These are phyloP conservation scores for Climacteris rufus DNA, from an alignment of 2,113 vertebrate species.

Conservation along the genomic window DNA sequence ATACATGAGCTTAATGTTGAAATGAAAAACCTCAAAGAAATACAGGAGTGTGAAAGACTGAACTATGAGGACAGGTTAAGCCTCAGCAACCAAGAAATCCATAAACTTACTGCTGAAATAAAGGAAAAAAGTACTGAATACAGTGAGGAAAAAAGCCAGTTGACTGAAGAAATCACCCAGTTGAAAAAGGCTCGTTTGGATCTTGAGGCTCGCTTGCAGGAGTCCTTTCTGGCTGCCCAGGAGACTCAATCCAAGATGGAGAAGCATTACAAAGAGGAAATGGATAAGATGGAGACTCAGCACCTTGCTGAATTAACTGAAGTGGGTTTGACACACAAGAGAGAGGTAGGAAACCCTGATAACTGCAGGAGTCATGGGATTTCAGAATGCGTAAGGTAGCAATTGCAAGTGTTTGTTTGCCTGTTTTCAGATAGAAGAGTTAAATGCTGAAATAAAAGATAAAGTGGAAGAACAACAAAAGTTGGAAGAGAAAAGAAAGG, in stretches of 20 bases:
- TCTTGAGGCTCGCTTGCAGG: slow-evolving; percentile 50
- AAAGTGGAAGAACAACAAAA: slow-evolving; percentile 46
- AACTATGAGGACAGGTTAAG: slow-evolving; percentile 74
- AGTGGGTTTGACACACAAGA: background rate
- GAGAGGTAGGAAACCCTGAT: background rate
- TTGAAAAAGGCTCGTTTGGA: slow-evolving; percentile 50
- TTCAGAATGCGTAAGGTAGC: background rate
- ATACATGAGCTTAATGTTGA: slow-evolving; percentile 66
- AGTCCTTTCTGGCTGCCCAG: slow-evolving; percentile 41
- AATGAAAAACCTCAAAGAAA: slow-evolving; percentile 69
- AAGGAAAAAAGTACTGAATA: slow-evolving; percentile 72
- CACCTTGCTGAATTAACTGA: slow-evolving; percentile 61
- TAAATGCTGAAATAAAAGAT: slow-evolving; percentile 61
- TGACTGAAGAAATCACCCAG: slow-evolving; percentile 52
- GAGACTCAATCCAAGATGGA: slow-evolving; percentile 42
- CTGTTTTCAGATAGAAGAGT: slow-evolving; percentile 68
- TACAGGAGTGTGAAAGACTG: slow-evolving; percentile 70
- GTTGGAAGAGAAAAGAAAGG: slow-evolving; percentile 74
- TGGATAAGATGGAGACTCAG: slow-evolving; percentile 48
- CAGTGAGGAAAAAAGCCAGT: slow-evolving; percentile 54
- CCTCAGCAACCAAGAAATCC: slow-evolving; percentile 69
- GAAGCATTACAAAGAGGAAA: slow-evolving; percentile 56
- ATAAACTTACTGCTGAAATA: slow-evolving; percentile 58
- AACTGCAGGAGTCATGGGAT: background rate
- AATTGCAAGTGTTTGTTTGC: background rate